phyloP scores from a whole-genome alignment of 2,888 invertebrate genomes.

The Rhagophthalmus giganteus region DNA sequence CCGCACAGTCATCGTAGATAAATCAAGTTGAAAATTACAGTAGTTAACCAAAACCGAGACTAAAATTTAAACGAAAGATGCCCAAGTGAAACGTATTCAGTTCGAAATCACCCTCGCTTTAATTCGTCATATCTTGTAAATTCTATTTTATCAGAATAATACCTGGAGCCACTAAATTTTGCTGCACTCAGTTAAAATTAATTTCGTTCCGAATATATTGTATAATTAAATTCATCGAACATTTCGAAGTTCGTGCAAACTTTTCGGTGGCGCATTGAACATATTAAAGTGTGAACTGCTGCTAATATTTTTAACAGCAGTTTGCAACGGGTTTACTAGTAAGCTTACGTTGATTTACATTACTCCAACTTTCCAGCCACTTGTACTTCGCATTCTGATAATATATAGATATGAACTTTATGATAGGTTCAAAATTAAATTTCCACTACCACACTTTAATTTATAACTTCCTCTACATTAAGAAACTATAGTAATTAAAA shows the following conservation, averaged over 20 bases:
- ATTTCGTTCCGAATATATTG: slow-evolving; percentile 13
- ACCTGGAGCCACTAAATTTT: slow-evolving; percentile 3
- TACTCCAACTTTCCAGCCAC: slow-evolving; percentile 18
- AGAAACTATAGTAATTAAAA: slow-evolving; percentile 3
- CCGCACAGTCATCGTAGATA: too few relatives aligned
- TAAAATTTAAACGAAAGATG: too few relatives aligned
- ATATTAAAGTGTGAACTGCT: slow-evolving; percentile 23
- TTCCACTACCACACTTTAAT: slow-evolving; percentile 9
- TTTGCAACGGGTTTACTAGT: slow-evolving; percentile 23
- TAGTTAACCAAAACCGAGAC: too few relatives aligned
- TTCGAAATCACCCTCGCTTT: too few relatives aligned
- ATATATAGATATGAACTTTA: slow-evolving; percentile 19
- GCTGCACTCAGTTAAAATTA: slow-evolving; percentile 14
- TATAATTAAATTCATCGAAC: slow-evolving; percentile 28
- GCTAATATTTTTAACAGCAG: slow-evolving; percentile 25
- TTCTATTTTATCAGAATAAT: too few relatives aligned
- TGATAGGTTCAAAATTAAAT: slow-evolving; percentile 14
- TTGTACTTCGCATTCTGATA: slow-evolving; percentile 12
- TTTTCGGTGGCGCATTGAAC: slow-evolving; percentile 21
- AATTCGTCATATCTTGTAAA: too few relatives aligned
- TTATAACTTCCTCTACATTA: background rate
- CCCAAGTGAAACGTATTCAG: too few relatives aligned
- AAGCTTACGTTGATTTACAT: slow-evolving; percentile 20
- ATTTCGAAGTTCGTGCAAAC: slow-evolving; percentile 20
- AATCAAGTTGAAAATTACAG: too few relatives aligned